phyloP scores from a whole-genome alignment of 2,113 vertebrate species.

The Caretta caretta region DNA sequence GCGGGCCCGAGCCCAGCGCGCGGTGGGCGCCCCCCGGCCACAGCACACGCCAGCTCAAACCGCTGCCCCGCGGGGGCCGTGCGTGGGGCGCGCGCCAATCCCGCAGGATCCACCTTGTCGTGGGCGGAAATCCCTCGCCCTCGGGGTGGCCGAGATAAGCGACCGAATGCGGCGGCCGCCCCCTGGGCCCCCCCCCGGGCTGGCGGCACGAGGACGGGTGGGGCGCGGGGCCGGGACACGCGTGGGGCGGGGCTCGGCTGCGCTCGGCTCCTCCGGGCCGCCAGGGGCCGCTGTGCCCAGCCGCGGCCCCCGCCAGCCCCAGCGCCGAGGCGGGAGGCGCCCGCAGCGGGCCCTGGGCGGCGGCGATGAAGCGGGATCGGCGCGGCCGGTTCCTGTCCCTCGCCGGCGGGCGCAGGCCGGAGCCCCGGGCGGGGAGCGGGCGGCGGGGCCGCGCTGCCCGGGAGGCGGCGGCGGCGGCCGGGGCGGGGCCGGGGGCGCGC shows the following conservation, averaged over 20 bases:
- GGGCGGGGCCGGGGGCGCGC: neutral
- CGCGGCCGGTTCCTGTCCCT: slow-evolving; percentile 72
- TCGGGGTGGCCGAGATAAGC: no score
- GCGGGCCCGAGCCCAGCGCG: no score
- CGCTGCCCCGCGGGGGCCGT: no score
- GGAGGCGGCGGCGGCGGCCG: neutral
- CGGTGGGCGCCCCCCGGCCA: no score
- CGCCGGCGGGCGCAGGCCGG: neutral
- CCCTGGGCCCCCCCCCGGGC: no score
- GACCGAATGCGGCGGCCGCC: no score
- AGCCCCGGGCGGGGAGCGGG: neutral
- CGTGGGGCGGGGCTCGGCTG: neutral
- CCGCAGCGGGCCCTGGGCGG: neutral
- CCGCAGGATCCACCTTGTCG: no score
- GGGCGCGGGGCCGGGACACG: neutral
- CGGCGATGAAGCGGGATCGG: slow-evolving; percentile 82
- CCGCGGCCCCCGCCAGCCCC: no score
- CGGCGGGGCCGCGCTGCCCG: neutral
- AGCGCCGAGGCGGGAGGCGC: neutral
- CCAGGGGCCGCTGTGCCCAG: neutral
- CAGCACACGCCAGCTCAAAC: no score
- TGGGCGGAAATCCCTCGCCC: no score
- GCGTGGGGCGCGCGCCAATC: no score
- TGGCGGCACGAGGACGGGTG: neutral
- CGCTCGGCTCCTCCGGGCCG: neutral